Evolutionary conservation across 2,888 invertebrate genomes (phyloP).

Genomic region (Chirona hameri): DNA sequence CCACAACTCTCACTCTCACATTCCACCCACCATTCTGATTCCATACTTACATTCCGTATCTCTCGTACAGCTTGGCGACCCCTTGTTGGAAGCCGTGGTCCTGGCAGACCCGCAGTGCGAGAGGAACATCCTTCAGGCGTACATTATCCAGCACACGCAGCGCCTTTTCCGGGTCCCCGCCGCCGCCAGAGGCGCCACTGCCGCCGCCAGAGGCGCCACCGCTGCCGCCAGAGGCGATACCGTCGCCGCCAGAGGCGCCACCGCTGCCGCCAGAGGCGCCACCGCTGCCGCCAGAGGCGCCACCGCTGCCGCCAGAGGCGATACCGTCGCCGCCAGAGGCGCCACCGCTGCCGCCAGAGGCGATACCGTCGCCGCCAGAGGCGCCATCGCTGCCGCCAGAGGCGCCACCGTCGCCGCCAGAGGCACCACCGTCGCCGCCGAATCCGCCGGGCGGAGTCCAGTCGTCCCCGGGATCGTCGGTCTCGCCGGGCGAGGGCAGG

Average conservation of each 20-base stretch:
- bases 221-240: background rate
- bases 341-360: too few species aligned
- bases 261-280: background rate
- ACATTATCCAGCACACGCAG: background rate
- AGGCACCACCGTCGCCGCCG: background rate
- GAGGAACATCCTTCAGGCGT: background rate
- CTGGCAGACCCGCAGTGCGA: conserved; percentile 76
- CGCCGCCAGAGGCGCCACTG: background rate
- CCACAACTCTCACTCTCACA: too few species aligned
- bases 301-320: background rate
- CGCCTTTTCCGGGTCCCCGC: background rate
- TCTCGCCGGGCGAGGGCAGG: background rate
- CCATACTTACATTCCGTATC: conserved; percentile 68
- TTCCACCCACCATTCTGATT: too few species aligned
- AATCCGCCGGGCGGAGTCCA: background rate
- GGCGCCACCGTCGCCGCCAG: too few species aligned
- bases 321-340: too few species aligned
- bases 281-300: too few species aligned
- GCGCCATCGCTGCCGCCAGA: too few species aligned
- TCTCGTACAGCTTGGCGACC: conserved; percentile 79
- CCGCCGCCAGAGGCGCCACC: too few species aligned
- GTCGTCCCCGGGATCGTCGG: background rate
- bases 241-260: background rate
- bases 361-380: too few species aligned
- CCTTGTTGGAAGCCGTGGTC: conserved; percentile 57